phyloP scores from a whole-genome alignment of 2,113 vertebrate species.

The Ahaetulla prasina region DNA sequence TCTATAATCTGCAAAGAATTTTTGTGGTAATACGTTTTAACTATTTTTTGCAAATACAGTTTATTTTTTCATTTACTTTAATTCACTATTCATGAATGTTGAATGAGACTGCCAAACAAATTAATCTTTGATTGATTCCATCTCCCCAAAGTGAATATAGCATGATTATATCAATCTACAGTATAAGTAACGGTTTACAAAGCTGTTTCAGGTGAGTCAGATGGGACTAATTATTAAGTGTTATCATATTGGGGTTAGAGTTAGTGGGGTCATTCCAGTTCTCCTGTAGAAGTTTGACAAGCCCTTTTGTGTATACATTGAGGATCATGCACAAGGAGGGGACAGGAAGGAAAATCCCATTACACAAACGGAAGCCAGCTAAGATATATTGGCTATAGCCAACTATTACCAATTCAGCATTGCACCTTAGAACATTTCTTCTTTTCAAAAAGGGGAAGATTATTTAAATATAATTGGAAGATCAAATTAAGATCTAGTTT shows the following conservation, averaged over 20 bases:
- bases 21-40: slow-evolving; percentile 9
- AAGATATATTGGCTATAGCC: background rate
- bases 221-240: background rate
- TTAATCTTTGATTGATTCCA: background rate
- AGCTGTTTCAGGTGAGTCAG: background rate
- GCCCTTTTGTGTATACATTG: background rate
- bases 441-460: background rate
- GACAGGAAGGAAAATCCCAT: background rate
- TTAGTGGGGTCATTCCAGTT: background rate
- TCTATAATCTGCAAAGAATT: background rate
- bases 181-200: background rate
- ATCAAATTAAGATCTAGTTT: background rate
- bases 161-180: background rate
- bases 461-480: background rate
- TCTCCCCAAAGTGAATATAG: background rate
- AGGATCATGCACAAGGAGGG: background rate
- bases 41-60: background rate
- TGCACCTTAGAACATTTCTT: background rate
- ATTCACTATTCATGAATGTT: background rate
- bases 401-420: background rate
- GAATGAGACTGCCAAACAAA: slow-evolving; percentile 3
- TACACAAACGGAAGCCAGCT: background rate
- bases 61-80: background rate
- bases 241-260: background rate
- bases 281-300: background rate